Conservation (phyloP, 2,888 invertebrate species). For the Ectemnius continuus region DNA sequence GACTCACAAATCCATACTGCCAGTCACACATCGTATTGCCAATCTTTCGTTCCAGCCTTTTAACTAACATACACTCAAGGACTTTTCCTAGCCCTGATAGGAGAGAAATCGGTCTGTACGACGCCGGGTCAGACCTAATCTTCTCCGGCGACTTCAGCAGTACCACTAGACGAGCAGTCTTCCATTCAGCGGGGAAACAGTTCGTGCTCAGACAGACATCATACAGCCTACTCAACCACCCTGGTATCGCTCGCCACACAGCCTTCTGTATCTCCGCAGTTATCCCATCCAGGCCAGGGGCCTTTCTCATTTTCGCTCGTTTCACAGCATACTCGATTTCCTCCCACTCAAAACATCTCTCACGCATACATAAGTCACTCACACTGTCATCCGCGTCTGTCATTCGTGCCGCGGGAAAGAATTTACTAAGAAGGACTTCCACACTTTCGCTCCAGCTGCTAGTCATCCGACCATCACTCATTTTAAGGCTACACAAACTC, state of each 20-base stretch:
- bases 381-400: neutral
- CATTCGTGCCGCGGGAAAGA: constrained; percentile 12
- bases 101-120: constrained; percentile 24
- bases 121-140: neutral
- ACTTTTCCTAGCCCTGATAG: no score
- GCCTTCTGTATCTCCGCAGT: neutral
- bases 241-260: constrained; percentile 11
- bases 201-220: constrained; percentile 4
- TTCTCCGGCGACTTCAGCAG: constrained; percentile 13
- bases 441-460: constrained; percentile 19
- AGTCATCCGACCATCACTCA: neutral
- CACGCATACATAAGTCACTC: neutral
- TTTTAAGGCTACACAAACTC: neutral
- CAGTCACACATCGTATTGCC: neutral
- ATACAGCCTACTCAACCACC: constrained; percentile 13
- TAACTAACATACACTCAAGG: no score
- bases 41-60: no score
- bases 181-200: constrained; percentile 13
- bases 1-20: constrained; percentile 20
- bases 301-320: neutral
- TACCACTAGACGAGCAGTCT: neutral
- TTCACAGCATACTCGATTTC: constrained; percentile 8
- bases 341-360: constrained; percentile 6
- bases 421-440: neutral
- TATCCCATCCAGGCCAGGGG: constrained; percentile 16